Conservation (phyloP, 2,113 vertebrate genomes). For the Phalacrocorax brasilianus region DNA sequence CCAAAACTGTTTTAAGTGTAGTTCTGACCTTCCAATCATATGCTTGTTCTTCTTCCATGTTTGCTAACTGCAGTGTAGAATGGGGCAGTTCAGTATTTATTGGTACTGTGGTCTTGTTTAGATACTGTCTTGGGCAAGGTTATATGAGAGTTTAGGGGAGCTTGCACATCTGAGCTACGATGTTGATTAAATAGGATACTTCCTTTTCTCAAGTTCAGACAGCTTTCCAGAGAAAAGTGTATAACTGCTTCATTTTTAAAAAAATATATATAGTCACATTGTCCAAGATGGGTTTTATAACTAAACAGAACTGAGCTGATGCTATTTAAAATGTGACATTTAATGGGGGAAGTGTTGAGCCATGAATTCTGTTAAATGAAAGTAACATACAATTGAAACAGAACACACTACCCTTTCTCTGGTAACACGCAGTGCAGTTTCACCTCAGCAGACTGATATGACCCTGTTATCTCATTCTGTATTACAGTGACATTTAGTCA, state of each 20-base stretch:
- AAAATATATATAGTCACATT: not conserved
- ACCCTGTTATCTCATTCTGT: not conserved
- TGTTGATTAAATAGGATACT: not conserved
- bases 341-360: not conserved
- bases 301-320: not conserved
- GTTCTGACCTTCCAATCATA: not conserved
- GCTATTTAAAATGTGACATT: constrained; percentile 20
- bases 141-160: not conserved
- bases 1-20: not conserved
- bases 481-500: not conserved
- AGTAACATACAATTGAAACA: not conserved
- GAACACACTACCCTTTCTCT: not conserved
- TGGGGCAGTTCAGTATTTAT: not conserved
- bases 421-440: not conserved
- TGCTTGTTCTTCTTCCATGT: not conserved
- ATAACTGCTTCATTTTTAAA: not conserved
- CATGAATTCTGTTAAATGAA: not conserved
- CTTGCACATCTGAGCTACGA: not conserved
- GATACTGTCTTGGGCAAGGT: not conserved
- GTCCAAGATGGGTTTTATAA: not conserved
- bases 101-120: not conserved
- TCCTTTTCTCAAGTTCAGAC: not conserved
- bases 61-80: not conserved
- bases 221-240: not conserved
- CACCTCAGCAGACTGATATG: not conserved